Conservation (phyloP, 2,888 invertebrate genomes). For the Nebria brevicollis region DNA sequence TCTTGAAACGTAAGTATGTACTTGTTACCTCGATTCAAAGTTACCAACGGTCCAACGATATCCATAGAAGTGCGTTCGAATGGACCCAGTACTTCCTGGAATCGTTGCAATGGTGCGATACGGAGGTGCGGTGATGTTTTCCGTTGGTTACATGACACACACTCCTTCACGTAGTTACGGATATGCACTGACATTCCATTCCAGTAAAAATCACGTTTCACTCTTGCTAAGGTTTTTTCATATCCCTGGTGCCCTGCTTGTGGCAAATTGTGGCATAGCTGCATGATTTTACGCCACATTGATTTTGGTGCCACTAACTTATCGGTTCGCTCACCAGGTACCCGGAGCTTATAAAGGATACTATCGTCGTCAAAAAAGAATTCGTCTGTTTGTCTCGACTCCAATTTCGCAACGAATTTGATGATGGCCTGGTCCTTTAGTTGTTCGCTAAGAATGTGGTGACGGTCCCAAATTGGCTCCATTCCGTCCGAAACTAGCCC, state of each 20-base stretch:
- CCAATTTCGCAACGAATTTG: too few relatives aligned
- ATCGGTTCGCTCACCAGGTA: not conserved
- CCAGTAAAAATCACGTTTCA: slow-evolving; percentile 52
- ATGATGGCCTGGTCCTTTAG: too few relatives aligned
- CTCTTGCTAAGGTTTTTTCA: slow-evolving; percentile 51
- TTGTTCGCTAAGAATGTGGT: too few relatives aligned
- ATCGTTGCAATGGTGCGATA: slow-evolving; percentile 50
- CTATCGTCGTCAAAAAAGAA: not conserved
- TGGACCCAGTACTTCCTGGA: slow-evolving; percentile 48
- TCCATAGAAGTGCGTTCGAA: slow-evolving; percentile 52
- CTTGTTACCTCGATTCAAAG: slow-evolving; percentile 49
- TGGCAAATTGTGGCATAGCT: slow-evolving; percentile 41
- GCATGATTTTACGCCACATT: not conserved
- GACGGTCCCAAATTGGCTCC: too few relatives aligned
- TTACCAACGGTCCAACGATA: slow-evolving; percentile 53
- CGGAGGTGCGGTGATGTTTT: slow-evolving; percentile 51
- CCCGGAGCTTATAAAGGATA: slow-evolving; percentile 3
- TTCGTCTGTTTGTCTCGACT: not conserved
- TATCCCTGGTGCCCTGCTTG: slow-evolving; percentile 53
- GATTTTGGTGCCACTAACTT: not conserved
- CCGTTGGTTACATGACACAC: slow-evolving; percentile 52
- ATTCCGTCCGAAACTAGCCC: too few relatives aligned
- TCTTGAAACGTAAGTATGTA: slow-evolving; percentile 54
- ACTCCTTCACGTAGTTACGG: slow-evolving; percentile 49
- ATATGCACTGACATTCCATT: slow-evolving; percentile 50